phyloP scores from a whole-genome alignment of 2,113 vertebrate species.

The Rhea americana region DNA sequence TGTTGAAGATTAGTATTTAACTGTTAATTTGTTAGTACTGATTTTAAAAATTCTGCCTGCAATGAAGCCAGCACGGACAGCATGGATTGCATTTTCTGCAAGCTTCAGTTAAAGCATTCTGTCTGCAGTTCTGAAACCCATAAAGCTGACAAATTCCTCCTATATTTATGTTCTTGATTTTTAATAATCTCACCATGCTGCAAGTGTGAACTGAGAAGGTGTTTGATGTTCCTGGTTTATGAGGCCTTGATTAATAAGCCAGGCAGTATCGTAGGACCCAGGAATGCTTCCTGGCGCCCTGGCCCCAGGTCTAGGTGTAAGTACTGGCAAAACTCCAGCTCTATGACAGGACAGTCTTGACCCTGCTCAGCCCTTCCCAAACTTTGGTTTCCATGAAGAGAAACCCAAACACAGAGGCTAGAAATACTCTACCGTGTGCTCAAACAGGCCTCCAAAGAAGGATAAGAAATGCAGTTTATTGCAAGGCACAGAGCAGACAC shows the following conservation, averaged over 20 bases:
- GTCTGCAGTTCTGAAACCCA: background rate
- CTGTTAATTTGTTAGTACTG: background rate
- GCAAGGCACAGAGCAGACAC: background rate
- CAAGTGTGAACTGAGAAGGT: background rate
- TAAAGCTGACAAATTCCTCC: background rate
- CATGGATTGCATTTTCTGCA: background rate
- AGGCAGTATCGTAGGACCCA: background rate
- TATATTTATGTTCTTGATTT: background rate
- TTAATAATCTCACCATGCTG: background rate
- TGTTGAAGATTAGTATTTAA: background rate
- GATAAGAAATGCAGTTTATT: background rate
- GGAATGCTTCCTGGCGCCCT: background rate
- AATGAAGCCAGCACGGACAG: background rate
- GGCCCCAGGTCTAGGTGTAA: background rate
- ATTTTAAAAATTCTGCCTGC: background rate
- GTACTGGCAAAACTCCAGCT: background rate
- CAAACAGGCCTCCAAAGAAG: background rate
- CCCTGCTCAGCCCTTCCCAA: background rate
- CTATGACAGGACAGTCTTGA: fast-evolving
- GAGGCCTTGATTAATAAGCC: background rate
- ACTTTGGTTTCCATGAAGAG: background rate
- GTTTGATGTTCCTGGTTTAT: background rate
- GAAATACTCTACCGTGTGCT: background rate
- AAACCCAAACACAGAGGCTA: background rate
- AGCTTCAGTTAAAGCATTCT: background rate